Conservation (phyloP, 2,797 vertebrate species). For the Spheniscus humboldti region DNA sequence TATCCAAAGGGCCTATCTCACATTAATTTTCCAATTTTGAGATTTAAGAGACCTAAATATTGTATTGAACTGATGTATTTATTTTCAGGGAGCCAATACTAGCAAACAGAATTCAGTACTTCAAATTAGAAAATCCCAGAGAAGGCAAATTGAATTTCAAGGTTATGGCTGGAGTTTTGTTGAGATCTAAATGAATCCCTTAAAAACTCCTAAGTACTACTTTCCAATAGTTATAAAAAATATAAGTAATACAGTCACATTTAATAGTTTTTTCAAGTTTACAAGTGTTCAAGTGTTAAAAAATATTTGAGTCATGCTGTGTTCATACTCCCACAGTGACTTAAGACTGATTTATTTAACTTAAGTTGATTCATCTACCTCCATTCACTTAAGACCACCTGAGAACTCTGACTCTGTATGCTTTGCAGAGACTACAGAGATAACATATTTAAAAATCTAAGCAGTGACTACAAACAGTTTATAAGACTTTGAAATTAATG, state of each 20-base stretch:
- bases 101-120: not conserved
- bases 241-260: not conserved
- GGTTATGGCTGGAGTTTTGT: not conserved
- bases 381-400: not conserved
- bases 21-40: not conserved
- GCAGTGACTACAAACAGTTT: not conserved
- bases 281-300: not conserved
- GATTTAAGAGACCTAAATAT: not conserved
- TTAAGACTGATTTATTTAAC: not conserved
- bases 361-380: not conserved
- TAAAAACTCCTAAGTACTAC: not conserved
- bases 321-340: not conserved
- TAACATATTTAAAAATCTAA: not conserved
- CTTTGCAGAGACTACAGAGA: not conserved
- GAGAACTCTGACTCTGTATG: not conserved
- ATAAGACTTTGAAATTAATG: conserved; percentile 9
- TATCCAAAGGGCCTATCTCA: not conserved
- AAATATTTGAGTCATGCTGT: not conserved
- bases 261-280: not conserved
- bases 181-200: not conserved
- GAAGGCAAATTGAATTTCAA: not conserved
- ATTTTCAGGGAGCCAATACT: not conserved
- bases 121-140: not conserved
- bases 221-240: not conserved
- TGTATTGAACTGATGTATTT: not conserved